These are phyloP conservation scores for Adoxophyes honmai DNA, from an alignment of 1,140 invertebrate species.

Conservation along the genomic window DNA sequence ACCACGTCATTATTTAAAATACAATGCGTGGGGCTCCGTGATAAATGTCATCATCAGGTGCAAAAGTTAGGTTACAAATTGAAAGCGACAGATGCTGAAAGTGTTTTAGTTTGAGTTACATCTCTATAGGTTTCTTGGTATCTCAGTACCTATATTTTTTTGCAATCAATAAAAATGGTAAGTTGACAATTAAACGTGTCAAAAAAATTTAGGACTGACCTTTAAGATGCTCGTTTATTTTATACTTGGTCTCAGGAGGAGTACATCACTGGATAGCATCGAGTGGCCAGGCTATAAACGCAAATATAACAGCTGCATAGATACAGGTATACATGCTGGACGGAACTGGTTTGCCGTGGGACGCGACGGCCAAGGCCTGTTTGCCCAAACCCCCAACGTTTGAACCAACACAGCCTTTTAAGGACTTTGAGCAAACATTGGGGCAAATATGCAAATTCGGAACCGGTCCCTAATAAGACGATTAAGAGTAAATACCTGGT, in stretches of 20 bases:
- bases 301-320: background rate
- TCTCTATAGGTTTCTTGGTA: too few relatives aligned
- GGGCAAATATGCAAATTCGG: background rate
- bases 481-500: background rate
- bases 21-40: too few relatives aligned
- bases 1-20: too few relatives aligned
- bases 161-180: too few relatives aligned
- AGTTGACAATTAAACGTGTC: too few relatives aligned
- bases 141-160: too few relatives aligned
- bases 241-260: background rate
- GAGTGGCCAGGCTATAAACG: background rate
- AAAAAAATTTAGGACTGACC: too few relatives aligned
- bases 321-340: background rate
- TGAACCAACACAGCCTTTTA: background rate
- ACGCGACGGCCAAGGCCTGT: constrained; percentile 6
- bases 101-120: too few relatives aligned
- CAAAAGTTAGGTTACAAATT: too few relatives aligned
- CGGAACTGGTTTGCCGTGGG: background rate
- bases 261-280: background rate
- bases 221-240: too few relatives aligned
- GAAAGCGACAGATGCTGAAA: too few relatives aligned
- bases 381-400: background rate
- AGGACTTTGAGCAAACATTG: background rate
- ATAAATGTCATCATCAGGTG: too few relatives aligned
- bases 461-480: background rate